Evolutionary conservation across 2,797 vertebrate genomes (phyloP), one percentile per base, ranked within the genome.

Genomic region (Hybognathus amarus): DNA sequence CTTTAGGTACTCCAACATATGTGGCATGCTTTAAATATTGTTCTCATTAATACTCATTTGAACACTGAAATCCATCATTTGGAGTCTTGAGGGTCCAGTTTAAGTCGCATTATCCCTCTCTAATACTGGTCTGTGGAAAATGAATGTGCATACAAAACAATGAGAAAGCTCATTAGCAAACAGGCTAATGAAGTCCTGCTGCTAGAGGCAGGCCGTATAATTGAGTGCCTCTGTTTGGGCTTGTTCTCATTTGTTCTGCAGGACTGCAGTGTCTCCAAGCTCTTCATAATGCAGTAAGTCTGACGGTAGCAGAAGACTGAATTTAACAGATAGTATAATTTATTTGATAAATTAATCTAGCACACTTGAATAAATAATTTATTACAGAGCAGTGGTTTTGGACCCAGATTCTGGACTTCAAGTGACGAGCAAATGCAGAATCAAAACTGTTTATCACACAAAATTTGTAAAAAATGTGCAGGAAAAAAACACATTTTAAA

Each of bases 131-230:
- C 74, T 83, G 47, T 80, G 64, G 67, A 73, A 84, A 87, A 87
- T 74, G 40, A 85, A 70, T 83, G 77, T 24, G 59, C 54, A 22
- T 42, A 69, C 71, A 73, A 81, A 80, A 85, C 83, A 82, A 85
- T 61, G 38, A 71, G 56, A 79, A 78, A 80, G 74, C 83, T 86
- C 85, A 89, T 89, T 85, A 85, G 84, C 66, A 83, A 80, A 79
- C 76, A 80, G 82, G 84, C 85, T 90, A 90, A 89, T 89, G 86
- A 87, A 89, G 85, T 86, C 82, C 79, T 87, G 71, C 81, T 83
- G 86, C 86, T 85, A 33, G 67, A 78, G 79, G 82, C 79, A 52
- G 45, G 79, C 79, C 61, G 71, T 84, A 69, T 83, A 87, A 85
- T 79, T 71, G 30, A 76, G 20, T 66, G 52, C 50, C 33, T 82